phyloP scores from a whole-genome alignment of 2,797 vertebrate genomes.

The Crocidura indochinensis region DNA sequence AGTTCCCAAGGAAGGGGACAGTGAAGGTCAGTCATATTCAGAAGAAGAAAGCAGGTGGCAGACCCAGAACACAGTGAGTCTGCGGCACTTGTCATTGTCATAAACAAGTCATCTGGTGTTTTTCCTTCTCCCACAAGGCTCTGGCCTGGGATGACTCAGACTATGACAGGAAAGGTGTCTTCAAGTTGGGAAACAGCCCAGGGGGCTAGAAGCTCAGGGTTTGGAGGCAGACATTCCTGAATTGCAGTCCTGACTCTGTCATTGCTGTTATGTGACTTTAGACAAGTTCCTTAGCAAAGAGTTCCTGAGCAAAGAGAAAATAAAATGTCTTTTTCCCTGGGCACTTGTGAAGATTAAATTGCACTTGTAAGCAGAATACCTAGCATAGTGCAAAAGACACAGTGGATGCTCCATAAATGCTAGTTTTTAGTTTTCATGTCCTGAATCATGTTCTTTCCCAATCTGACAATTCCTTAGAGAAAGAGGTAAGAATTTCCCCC shows the following conservation, averaged over 20 bases:
- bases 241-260: neutral
- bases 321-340: neutral
- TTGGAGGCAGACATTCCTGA: slow-evolving; percentile 8
- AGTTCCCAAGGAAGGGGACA: slow-evolving; percentile 67
- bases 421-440: neutral
- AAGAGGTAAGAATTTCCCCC: neutral
- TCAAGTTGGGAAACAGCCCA: slow-evolving; percentile 41
- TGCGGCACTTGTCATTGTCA: neutral
- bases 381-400: neutral
- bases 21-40: slow-evolving; percentile 66
- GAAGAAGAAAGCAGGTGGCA: slow-evolving; percentile 75
- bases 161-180: slow-evolving; percentile 81
- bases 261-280: neutral
- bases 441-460: neutral
- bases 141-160: slow-evolving; percentile 76
- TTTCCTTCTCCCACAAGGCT: slow-evolving; percentile 68
- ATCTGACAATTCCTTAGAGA: too few relatives aligned
- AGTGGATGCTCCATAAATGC: neutral
- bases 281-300: neutral
- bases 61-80: slow-evolving; percentile 33
- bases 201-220: slow-evolving; percentile 21
- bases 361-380: neutral
- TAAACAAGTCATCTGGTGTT: slow-evolving; percentile 65
- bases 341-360: neutral
- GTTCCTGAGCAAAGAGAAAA: neutral